A percentile compares a stretch with the other conserved stretches of the same genome.
These are phyloP conservation scores for Achatina immaculata DNA, from an alignment of 1,140 invertebrate genomes.

Conservation along the genomic window DNA sequence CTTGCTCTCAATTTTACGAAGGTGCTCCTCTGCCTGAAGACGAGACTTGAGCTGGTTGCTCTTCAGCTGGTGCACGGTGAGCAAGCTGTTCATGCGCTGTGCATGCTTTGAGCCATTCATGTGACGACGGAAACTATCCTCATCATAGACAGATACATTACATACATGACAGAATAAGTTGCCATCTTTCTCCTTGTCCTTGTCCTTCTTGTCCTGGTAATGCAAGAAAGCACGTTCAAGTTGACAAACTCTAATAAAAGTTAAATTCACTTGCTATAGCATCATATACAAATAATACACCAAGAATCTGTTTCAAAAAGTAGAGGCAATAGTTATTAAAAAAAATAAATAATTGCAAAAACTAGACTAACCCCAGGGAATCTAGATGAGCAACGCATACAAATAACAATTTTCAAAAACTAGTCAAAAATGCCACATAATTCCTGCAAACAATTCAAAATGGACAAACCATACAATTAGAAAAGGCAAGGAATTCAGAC, in stretches of 20 bases:
- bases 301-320: background rate
- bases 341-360: too few relatives aligned
- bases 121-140: slow-evolving; percentile 51
- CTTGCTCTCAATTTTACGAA: slow-evolving; percentile 51
- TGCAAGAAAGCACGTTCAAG: background rate
- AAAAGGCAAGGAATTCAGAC: too few relatives aligned
- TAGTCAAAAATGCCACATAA: too few relatives aligned
- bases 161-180: slow-evolving; percentile 54
- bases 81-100: slow-evolving; percentile 47
- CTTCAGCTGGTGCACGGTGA: slow-evolving; percentile 48
- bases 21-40: slow-evolving; percentile 56
- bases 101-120: slow-evolving; percentile 52
- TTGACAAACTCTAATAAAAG: background rate
- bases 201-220: slow-evolving; percentile 7
- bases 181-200: slow-evolving; percentile 37
- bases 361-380: too few relatives aligned
- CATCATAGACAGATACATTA: slow-evolving; percentile 47
- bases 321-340: background rate
- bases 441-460: too few relatives aligned
- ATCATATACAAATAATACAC: background rate
- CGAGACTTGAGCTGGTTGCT: slow-evolving; percentile 46
- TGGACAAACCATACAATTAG: too few relatives aligned
- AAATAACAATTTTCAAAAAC: too few relatives aligned
- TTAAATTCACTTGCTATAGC: background rate
- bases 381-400: too few relatives aligned